These are phyloP conservation scores for Tribolium freemani DNA, from an alignment of 2,888 invertebrate genomes.

Conservation along the genomic window DNA sequence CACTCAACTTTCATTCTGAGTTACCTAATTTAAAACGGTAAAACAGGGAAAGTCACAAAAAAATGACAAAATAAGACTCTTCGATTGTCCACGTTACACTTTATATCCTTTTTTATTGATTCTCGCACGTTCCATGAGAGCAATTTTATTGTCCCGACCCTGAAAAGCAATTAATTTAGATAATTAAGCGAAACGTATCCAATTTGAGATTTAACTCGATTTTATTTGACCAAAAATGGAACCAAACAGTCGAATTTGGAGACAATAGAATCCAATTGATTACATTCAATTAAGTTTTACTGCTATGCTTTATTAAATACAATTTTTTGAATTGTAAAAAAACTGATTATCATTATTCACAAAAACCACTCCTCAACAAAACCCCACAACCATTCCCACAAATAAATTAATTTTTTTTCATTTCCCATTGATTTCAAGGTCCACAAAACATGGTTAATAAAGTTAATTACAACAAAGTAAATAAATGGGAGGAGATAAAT, in stretches of 20 bases:
- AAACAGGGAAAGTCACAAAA: too few relatives aligned
- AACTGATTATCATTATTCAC: too few relatives aligned
- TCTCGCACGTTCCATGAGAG: not conserved
- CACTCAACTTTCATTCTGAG: not conserved
- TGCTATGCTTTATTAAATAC: too few relatives aligned
- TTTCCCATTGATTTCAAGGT: slow-evolving; percentile 23
- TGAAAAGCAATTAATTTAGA: not conserved
- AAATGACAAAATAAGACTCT: not conserved
- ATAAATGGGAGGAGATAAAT: slow-evolving; percentile 37
- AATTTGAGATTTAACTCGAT: not conserved
- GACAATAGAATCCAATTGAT: too few relatives aligned
- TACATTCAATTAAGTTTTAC: too few relatives aligned
- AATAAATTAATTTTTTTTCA: not conserved
- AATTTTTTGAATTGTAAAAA: too few relatives aligned
- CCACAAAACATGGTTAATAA: slow-evolving; percentile 36
- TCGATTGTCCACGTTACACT: not conserved
- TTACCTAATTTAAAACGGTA: too few relatives aligned
- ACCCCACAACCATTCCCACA: not conserved
- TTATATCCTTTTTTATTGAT: not conserved
- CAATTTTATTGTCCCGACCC: not conserved
- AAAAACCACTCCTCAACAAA: not conserved
- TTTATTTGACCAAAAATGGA: not conserved
- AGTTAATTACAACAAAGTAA: slow-evolving; percentile 37
- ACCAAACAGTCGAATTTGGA: not conserved
- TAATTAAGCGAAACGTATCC: not conserved